Conservation (phyloP, 2,113 vertebrate genomes). For the Marcusenius ussheri region DNA sequence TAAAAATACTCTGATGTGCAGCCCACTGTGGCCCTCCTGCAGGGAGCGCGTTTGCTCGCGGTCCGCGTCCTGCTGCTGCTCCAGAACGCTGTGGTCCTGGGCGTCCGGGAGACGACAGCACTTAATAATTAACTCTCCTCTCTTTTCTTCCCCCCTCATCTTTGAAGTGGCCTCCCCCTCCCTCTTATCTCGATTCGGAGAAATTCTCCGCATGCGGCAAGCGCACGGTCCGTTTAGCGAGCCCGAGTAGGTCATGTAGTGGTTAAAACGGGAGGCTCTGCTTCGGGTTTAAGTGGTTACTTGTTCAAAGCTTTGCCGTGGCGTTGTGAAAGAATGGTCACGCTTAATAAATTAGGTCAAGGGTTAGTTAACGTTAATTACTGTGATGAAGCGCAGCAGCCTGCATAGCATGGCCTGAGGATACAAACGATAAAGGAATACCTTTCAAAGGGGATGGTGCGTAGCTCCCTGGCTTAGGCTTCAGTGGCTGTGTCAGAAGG, state of each 20-base stretch:
- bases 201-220: background rate
- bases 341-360: background rate
- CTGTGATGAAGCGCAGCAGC: background rate
- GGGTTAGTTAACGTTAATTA: constrained; percentile 1
- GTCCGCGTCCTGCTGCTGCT: background rate
- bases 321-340: background rate
- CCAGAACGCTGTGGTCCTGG: background rate
- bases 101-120: background rate
- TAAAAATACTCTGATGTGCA: constrained; percentile 3
- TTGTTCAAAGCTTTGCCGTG: background rate
- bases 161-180: background rate
- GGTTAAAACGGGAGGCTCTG: background rate
- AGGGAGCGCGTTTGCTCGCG: background rate
- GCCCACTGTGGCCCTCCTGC: background rate
- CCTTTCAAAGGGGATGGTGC: background rate
- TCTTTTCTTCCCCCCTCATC: background rate
- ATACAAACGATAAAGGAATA: background rate
- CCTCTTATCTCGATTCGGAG: background rate
- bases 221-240: background rate
- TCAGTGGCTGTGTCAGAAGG: background rate
- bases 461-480: background rate
- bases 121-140: background rate
- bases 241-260: background rate
- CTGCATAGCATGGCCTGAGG: background rate
- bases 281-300: background rate